Conservation (phyloP, 2,888 invertebrate genomes). For the Imbricaverruca yamaguchii region DNA sequence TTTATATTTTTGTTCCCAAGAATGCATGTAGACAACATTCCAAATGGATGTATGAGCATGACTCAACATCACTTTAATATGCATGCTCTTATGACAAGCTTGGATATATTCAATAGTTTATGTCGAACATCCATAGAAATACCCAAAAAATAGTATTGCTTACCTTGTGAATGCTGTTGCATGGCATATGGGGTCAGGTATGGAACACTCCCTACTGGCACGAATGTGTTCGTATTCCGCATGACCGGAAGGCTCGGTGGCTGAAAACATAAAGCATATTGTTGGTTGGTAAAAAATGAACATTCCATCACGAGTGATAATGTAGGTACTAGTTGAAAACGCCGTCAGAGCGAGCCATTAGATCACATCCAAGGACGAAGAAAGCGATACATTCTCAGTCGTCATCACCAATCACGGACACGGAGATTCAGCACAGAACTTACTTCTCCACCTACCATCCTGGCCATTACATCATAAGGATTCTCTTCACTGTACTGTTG, state of each 20-base stretch:
- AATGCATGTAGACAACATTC: too few species aligned
- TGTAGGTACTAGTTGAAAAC: too few species aligned
- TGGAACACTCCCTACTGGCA: neutral
- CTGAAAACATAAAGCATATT: neutral
- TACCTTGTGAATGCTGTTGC: neutral
- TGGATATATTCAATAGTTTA: too few species aligned
- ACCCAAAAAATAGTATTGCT: neutral
- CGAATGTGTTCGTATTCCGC: neutral
- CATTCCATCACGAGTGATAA: neutral
- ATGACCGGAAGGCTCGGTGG: neutral
- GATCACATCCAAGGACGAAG: neutral
- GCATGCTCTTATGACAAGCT: too few species aligned
- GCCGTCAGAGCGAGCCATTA: too few species aligned
- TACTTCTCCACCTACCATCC: neutral
- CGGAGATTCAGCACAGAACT: neutral
- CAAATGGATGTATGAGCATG: too few species aligned
- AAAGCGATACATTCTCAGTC: neutral
- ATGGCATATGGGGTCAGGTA: neutral
- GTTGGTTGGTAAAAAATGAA: neutral
- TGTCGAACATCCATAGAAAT: too few species aligned
- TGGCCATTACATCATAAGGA: constrained; percentile 2
- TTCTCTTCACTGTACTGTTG: neutral
- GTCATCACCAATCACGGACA: too few species aligned
- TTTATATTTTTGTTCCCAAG: too few species aligned
- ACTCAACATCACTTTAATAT: too few species aligned